Conservation (phyloP, 2,797 vertebrate genomes). For the Gymnoscopelus braueri region DNA sequence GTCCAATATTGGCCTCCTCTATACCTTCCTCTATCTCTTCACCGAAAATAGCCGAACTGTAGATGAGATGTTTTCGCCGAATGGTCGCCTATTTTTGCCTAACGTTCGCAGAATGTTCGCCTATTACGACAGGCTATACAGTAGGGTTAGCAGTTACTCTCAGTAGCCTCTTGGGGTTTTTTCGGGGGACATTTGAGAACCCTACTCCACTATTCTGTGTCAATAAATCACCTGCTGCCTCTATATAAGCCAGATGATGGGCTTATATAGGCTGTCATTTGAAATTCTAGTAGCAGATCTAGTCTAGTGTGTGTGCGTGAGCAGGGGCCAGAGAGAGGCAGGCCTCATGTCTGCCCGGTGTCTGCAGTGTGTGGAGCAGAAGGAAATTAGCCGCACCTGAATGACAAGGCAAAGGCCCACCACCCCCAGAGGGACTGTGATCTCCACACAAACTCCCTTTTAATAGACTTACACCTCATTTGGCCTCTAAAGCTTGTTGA, state of each 20-base stretch:
- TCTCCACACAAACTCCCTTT: slow-evolving; percentile 87
- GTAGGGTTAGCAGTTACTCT: no score
- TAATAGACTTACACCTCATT: slow-evolving; percentile 93
- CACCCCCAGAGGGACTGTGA: slow-evolving; percentile 84
- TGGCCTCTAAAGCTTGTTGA: slow-evolving; percentile 89
- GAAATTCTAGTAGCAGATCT: slow-evolving; percentile 70
- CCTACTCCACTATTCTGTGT: slow-evolving; percentile 56
- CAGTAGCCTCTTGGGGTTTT: no score
- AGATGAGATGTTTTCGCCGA: no score
- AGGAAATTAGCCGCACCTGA: slow-evolving; percentile 85
- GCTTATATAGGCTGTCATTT: slow-evolving; percentile 55
- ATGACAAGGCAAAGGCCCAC: slow-evolving; percentile 82
- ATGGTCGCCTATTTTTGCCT: no score
- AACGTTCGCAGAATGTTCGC: no score
- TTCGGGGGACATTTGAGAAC: neutral
- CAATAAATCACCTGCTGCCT: slow-evolving; percentile 72
- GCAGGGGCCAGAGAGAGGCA: slow-evolving; percentile 35
- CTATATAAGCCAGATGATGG: slow-evolving; percentile 5
- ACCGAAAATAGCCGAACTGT: no score
- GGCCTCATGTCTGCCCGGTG: slow-evolving; percentile 62
- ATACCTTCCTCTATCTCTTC: no score
- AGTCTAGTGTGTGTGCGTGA: slow-evolving; percentile 23
- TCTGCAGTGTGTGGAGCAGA: slow-evolving; percentile 68
- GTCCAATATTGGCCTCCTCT: no score
- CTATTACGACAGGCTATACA: no score